Conservation (phyloP, 1,140 invertebrate genomes). For the Rhagoletis zephyria region DNA sequence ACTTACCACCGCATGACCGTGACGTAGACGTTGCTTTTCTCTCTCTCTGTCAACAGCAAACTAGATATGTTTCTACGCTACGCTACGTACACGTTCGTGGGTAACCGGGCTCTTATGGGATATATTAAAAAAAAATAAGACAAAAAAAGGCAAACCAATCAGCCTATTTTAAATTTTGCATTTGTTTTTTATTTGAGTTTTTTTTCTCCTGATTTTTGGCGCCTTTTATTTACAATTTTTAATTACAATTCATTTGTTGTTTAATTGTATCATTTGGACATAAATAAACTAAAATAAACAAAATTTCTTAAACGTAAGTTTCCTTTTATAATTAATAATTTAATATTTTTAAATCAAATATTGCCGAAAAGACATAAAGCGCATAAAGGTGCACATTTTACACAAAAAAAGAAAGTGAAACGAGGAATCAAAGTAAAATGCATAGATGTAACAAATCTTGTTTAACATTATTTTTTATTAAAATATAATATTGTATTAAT, state of each 20-base stretch:
- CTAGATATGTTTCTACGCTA: too few species aligned
- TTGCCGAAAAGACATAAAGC: background rate
- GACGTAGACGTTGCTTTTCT: too few species aligned
- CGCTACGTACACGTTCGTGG: too few species aligned
- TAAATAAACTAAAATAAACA: slow-evolving; percentile 19
- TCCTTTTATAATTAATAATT: background rate
- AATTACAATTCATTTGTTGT: slow-evolving; percentile 6
- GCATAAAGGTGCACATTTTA: background rate
- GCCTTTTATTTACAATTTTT: background rate
- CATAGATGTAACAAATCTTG: background rate
- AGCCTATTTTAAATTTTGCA: background rate
- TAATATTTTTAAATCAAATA: background rate
- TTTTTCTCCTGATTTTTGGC: background rate
- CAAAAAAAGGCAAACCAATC: too few species aligned
- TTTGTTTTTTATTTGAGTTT: background rate
- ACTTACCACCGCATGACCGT: too few species aligned
- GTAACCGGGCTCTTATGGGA: too few species aligned
- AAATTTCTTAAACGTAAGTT: background rate
- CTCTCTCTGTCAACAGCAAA: too few species aligned
- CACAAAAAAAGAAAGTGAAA: background rate
- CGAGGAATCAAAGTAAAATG: slow-evolving; percentile 19
- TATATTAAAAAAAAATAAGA: too few species aligned
- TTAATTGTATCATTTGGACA: background rate
- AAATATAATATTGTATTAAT: slow-evolving; percentile 16
- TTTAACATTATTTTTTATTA: slow-evolving; percentile 35